Evolutionary conservation across 2,113 vertebrate genomes (phyloP).

Genomic region (Delphinapterus leucas): DNA sequence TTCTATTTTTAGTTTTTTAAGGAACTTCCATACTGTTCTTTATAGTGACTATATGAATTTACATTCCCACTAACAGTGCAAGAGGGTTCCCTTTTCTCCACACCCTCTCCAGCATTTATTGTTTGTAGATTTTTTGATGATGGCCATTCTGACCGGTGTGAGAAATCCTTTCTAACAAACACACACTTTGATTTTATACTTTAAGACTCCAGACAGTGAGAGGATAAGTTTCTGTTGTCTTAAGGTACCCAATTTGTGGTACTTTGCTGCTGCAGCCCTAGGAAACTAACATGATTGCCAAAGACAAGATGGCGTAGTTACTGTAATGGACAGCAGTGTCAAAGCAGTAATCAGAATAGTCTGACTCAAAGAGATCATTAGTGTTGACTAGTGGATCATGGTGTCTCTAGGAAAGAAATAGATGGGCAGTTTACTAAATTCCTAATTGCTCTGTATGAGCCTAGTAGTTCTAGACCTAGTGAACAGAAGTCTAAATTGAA

Average conservation of each 20-base stretch:
- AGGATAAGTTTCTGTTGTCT: background rate
- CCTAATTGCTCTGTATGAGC: background rate
- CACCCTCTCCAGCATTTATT: no score
- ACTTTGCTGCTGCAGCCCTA: background rate
- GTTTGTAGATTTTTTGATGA: no score
- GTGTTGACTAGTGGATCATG: background rate
- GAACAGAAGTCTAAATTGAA: background rate
- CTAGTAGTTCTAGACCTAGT: background rate
- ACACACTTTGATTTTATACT: background rate
- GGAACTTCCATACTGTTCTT: no score
- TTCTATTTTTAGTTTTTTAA: no score
- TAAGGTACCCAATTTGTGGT: background rate
- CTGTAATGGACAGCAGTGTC: background rate
- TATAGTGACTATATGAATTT: no score
- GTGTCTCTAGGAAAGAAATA: background rate
- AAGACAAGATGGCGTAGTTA: background rate
- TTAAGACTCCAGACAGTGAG: background rate
- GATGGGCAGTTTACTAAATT: background rate
- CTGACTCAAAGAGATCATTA: background rate
- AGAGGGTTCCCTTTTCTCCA: no score
- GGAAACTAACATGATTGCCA: background rate
- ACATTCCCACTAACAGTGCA: no score
- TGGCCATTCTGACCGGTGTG: no score
- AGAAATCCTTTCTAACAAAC: background rate
- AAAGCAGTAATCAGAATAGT: background rate